Evolutionary conservation across 1,140 invertebrate genomes (phyloP), one percentile per base, ranked within the genome.

Genomic region (Streblospio benedicti): DNA sequence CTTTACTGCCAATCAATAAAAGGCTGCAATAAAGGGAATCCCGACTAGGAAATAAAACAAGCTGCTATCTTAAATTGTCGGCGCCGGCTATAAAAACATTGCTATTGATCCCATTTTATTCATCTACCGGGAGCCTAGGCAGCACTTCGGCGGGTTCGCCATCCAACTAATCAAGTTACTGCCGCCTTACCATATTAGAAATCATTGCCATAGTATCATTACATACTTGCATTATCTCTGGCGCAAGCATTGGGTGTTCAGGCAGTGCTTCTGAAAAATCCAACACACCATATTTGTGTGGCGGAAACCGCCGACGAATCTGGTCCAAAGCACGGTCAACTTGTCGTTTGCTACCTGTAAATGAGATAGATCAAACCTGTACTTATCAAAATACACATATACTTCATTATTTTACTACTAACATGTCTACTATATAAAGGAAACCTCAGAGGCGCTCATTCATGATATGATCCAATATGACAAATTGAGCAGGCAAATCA

Each of bases 291-390:
- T 85, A 92, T 59, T 82, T 83, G 66, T 87, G 86, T 57, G 83
- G 71, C 12, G 91, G 90, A 69, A 94, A 90, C 75, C 86, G 86
- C 65, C 87, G 83, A 59, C 88, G 83, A 58, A 95, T 91, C 79
- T 91, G 83, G 57, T 84, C 83, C 67, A 94, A 76, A 23, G 91
- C 90, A 57, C 82, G 82, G 61, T 87, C 84, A 61, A 94, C 88
- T 69, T 88, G 85, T 60, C 78, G 80, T 62, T 85, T 81, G 23
- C 83, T 84, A 60, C 88, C 86, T 84, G 72, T 56, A 45, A 62
- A 60, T 33, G 44, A 35, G 43, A 12, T 49, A 32, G 31, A 43
- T 65, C 32, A 57, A 55, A 67, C 64, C 56, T 43, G 62, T 49
- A 38, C 52, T 45, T 56, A 35, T 30, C 49, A n/a, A 60, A 35